These are phyloP conservation scores for Oscheius sp. DNA, from an alignment of 2,888 invertebrate genomes.

Conservation along the genomic window DNA sequence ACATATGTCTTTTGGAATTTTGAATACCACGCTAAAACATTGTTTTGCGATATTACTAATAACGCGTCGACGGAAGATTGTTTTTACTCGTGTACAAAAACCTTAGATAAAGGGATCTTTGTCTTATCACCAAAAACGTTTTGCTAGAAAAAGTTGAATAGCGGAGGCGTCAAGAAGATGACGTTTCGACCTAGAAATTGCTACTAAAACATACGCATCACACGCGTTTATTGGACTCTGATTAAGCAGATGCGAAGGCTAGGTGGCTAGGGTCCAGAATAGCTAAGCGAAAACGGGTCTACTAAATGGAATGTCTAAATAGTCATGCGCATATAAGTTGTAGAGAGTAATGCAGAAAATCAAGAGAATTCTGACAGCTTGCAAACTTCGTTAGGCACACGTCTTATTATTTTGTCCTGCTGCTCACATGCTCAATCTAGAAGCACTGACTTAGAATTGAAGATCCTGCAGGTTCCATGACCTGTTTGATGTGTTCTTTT, in stretches of 20 bases:
- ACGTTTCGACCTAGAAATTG: conserved; percentile 16
- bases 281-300: neutral
- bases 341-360: neutral
- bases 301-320: neutral
- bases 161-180: conserved; percentile 4
- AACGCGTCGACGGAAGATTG: too few species aligned
- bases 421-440: conserved; percentile 2
- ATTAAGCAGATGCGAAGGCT: conserved; percentile 24
- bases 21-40: too few species aligned
- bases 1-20: too few species aligned
- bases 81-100: too few species aligned
- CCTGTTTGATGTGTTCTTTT: too few species aligned
- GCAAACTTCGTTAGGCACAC: conserved; percentile 16
- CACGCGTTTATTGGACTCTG: conserved; percentile 21
- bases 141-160: neutral
- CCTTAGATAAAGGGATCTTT: too few species aligned
- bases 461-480: too few species aligned
- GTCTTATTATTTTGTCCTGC: conserved; percentile 6
- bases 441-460: too few species aligned
- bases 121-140: too few species aligned
- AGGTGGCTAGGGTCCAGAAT: conserved; percentile 12
- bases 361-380: neutral
- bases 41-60: too few species aligned
- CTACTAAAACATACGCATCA: conserved; percentile 6
- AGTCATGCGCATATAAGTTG: neutral